phyloP scores from a whole-genome alignment of 1,140 invertebrate species.

The Drosophila equinoxialis region DNA sequence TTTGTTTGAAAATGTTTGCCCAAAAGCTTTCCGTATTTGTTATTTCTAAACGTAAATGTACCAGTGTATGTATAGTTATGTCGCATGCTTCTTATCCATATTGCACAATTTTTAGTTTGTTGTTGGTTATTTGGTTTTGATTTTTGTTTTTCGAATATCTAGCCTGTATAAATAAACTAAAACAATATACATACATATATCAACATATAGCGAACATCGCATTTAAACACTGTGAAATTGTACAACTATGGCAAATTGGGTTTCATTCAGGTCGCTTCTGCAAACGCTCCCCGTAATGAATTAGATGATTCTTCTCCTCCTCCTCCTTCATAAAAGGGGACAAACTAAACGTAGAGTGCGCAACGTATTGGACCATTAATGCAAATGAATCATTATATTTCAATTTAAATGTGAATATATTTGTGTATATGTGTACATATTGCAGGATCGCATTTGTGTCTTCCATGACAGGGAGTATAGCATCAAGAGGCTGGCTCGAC shows the following conservation, averaged over 20 bases:
- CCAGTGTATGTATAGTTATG: slow-evolving; percentile 27
- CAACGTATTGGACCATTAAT: background rate
- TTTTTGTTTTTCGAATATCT: slow-evolving; percentile 7
- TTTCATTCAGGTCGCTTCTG: background rate
- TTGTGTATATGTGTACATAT: slow-evolving; percentile 47
- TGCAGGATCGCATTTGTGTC: slow-evolving; percentile 78
- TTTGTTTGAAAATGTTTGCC: slow-evolving; percentile 18
- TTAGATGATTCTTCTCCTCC: background rate
- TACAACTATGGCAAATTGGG: slow-evolving; percentile 25
- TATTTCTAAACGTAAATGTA: slow-evolving; percentile 24
- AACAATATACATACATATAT: background rate
- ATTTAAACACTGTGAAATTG: slow-evolving; percentile 48
- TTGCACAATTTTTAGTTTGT: slow-evolving; percentile 36
- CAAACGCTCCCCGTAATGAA: background rate
- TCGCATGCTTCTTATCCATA: slow-evolving; percentile 38
- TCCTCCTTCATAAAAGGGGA: slow-evolving; percentile 5
- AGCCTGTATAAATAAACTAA: slow-evolving; percentile 4
- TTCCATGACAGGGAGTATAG: slow-evolving; percentile 76
- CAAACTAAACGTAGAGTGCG: background rate
- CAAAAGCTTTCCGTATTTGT: slow-evolving; percentile 32
- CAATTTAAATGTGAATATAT: background rate
- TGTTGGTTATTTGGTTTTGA: no score
- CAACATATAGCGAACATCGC: slow-evolving; percentile 21
- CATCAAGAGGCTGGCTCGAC: slow-evolving; percentile 71
- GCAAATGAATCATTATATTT: background rate